Conservation (phyloP, 2,797 vertebrate genomes). For the Periparus ater region DNA sequence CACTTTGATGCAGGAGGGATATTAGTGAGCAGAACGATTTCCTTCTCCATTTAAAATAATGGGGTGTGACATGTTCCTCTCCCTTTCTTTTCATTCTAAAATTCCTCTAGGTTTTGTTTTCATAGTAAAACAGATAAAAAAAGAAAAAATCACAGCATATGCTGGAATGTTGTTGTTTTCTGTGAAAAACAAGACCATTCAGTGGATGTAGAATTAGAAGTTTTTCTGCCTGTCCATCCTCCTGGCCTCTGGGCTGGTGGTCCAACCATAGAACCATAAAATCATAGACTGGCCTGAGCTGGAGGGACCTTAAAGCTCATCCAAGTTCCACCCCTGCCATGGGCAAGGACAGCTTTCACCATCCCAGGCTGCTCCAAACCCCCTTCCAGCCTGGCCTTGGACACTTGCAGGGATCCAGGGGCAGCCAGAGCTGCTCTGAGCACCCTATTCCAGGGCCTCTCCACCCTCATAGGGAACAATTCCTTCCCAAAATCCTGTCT, state of each 20-base stretch:
- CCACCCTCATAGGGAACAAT: rapidly evolving
- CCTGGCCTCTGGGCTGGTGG: neutral
- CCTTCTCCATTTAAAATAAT: neutral
- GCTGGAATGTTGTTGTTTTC: rapidly evolving
- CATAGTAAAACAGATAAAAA: neutral
- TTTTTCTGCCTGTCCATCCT: neutral
- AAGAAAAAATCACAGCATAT: neutral
- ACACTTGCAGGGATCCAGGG: neutral
- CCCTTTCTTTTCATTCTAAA: neutral
- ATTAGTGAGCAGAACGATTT: neutral
- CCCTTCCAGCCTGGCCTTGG: rapidly evolving
- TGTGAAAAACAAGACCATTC: neutral
- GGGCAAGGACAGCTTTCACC: neutral
- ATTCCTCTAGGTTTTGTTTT: neutral
- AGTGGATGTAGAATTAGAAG: neutral
- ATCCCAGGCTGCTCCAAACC: neutral
- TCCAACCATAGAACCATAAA: neutral
- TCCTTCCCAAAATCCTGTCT: neutral
- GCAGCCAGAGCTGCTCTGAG: neutral
- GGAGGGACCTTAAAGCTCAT: neutral
- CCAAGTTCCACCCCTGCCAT: rapidly evolving
- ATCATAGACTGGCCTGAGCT: neutral
- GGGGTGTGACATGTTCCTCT: neutral
- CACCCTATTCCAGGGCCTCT: rapidly evolving
- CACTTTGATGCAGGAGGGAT: neutral